Conservation (phyloP, 2,797 vertebrate genomes). For the Lagocephalus sceleratus region DNA sequence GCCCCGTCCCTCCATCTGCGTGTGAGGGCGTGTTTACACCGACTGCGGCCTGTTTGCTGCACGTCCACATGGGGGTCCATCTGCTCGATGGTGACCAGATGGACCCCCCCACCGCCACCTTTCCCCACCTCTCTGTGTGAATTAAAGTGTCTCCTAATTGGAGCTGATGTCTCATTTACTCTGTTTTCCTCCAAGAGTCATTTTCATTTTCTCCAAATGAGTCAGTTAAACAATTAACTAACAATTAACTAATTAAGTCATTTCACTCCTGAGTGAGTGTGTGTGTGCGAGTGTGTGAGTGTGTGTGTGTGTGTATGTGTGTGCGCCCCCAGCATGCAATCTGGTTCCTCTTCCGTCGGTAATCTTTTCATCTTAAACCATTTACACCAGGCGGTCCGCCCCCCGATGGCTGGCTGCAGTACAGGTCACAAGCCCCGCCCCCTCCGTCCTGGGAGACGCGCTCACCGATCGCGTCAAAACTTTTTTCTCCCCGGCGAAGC, state of each 20-base stretch:
- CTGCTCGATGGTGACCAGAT: conserved; percentile 48
- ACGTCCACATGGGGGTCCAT: conserved; percentile 60
- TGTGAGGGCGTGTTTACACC: conserved; percentile 18
- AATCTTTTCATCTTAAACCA: background rate
- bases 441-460: background rate
- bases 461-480: too few species aligned
- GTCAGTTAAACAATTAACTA: conserved; percentile 36
- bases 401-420: too few species aligned
- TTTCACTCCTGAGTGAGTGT: conserved; percentile 3
- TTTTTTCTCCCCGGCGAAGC: too few species aligned
- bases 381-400: too few species aligned
- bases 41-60: conserved; percentile 29
- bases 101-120: background rate
- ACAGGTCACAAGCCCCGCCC: background rate
- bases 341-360: background rate
- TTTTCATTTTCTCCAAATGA: conserved; percentile 37
- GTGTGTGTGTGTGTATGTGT: conserved; percentile 12
- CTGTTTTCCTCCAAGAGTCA: background rate
- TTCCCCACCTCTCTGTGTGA: conserved; percentile 37
- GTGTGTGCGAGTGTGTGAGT: conserved; percentile 9
- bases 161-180: conserved; percentile 58
- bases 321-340: conserved; percentile 11
- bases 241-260: conserved; percentile 34
- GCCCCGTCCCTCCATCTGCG: conserved; percentile 30
- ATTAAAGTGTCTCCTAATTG: conserved; percentile 53